phyloP scores from a whole-genome alignment of 2,888 invertebrate genomes.

The Xanthorhoe designata region DNA sequence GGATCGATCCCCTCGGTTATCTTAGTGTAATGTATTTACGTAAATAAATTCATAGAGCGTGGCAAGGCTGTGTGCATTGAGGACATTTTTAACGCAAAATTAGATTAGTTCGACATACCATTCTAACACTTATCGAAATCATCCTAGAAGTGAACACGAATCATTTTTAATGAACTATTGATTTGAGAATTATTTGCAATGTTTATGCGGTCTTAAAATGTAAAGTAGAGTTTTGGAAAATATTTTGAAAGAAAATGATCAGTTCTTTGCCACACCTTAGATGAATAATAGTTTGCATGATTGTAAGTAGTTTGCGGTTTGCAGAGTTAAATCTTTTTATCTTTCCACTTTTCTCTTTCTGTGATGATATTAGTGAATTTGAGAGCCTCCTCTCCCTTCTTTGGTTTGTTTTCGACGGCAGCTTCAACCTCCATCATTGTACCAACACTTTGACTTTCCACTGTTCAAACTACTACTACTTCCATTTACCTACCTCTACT shows the following conservation, averaged over 20 bases:
- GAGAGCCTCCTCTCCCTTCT: slow-evolving; percentile 54
- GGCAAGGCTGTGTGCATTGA: slow-evolving; percentile 90
- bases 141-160: slow-evolving; percentile 79
- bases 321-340: slow-evolving; percentile 54
- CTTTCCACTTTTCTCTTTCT: slow-evolving; percentile 60
- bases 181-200: slow-evolving; percentile 74
- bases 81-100: slow-evolving; percentile 84
- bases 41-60: slow-evolving; percentile 86
- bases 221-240: slow-evolving; percentile 73
- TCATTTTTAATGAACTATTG: slow-evolving; percentile 75
- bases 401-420: slow-evolving; percentile 58
- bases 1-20: slow-evolving; percentile 81
- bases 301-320: slow-evolving; percentile 66
- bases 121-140: slow-evolving; percentile 72
- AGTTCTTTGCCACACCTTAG: slow-evolving; percentile 86
- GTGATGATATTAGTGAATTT: slow-evolving; percentile 64
- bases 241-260: slow-evolving; percentile 74
- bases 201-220: slow-evolving; percentile 66
- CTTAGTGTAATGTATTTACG: slow-evolving; percentile 82
- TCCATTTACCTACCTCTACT: slow-evolving; percentile 57
- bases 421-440: slow-evolving; percentile 75
- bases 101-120: slow-evolving; percentile 82
- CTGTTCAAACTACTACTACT: slow-evolving; percentile 57
- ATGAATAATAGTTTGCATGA: slow-evolving; percentile 80
- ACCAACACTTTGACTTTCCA: slow-evolving; percentile 70